Evolutionary conservation across 2,113 vertebrate species (phyloP).

Genomic region (Trichomycterus rosablanca): DNA sequence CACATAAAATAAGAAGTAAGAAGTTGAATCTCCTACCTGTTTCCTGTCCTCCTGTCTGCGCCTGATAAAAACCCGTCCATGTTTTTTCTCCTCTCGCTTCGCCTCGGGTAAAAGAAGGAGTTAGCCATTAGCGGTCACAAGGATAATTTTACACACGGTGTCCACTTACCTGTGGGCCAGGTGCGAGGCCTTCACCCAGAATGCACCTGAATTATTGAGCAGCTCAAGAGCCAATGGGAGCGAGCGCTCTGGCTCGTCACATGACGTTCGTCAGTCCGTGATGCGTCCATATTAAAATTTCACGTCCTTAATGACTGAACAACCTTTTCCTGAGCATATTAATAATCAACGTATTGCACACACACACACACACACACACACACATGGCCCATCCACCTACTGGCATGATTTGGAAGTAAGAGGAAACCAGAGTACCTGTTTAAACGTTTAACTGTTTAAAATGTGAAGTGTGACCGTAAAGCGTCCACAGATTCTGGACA

Average conservation of each 20-base stretch:
- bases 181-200: conserved; percentile 84
- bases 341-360: too few relatives aligned
- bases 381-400: too few relatives aligned
- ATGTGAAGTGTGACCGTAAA: too few relatives aligned
- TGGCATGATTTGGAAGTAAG: too few relatives aligned
- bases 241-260: neutral
- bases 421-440: too few relatives aligned
- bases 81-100: conserved; percentile 10
- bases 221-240: conserved; percentile 47
- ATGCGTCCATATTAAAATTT: conserved; percentile 9
- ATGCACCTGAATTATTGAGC: conserved; percentile 87
- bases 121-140: conserved; percentile 2
- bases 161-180: conserved; percentile 79
- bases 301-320: neutral
- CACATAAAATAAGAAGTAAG: too few relatives aligned
- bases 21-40: too few relatives aligned
- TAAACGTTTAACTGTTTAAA: too few relatives aligned
- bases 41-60: too few relatives aligned
- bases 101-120: conserved; percentile 12
- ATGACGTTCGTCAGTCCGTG: neutral
- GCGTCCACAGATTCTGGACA: too few relatives aligned
- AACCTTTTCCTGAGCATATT: too few relatives aligned
- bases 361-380: too few relatives aligned
- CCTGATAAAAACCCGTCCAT: conserved; percentile 1
- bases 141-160: conserved; percentile 53